These are phyloP conservation scores for Trachelipus rathkii DNA, from an alignment of 1,140 invertebrate species.

Conservation along the genomic window DNA sequence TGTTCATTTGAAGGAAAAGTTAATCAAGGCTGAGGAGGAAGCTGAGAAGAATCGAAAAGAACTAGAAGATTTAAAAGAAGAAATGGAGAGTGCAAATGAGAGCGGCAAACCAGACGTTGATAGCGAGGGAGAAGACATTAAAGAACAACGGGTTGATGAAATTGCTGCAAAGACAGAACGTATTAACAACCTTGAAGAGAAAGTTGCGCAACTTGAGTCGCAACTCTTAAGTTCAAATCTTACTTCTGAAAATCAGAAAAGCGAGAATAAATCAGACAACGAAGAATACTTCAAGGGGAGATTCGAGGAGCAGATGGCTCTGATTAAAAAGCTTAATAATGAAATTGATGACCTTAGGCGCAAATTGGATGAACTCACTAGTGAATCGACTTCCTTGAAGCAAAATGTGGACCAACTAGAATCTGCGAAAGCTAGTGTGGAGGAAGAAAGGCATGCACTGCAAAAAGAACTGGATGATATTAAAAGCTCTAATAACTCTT, in stretches of 20 bases:
- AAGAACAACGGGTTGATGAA: too few relatives aligned
- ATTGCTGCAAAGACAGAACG: constrained; percentile 33
- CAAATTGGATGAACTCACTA: constrained; percentile 31
- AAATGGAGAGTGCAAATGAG: constrained; percentile 2
- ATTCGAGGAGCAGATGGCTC: constrained; percentile 32
- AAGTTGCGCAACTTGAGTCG: constrained; percentile 36
- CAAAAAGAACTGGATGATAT: constrained; percentile 32
- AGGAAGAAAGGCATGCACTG: constrained; percentile 31
- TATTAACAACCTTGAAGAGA: constrained; percentile 31
- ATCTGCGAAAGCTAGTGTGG: constrained; percentile 22
- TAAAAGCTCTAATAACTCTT: constrained; percentile 20
- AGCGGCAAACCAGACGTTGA: too few relatives aligned
- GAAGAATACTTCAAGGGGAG: constrained; percentile 9
- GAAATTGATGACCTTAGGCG: constrained; percentile 35
- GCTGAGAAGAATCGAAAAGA: constrained; percentile 29
- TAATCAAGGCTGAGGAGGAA: constrained; percentile 17
- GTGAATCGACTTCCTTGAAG: constrained; percentile 31
- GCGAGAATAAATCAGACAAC: constrained; percentile 23
- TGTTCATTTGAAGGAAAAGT: constrained; percentile 22
- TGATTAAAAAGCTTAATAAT: constrained; percentile 34
- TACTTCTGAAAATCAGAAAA: constrained; percentile 32
- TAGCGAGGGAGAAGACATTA: background rate
- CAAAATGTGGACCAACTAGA: constrained; percentile 28
- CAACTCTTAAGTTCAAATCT: constrained; percentile 26
- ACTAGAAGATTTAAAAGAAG: constrained; percentile 30